Evolutionary conservation across 2,888 invertebrate species (phyloP), one percentile per base, ranked within the genome.

Genomic region (Tridacna gigas): DNA sequence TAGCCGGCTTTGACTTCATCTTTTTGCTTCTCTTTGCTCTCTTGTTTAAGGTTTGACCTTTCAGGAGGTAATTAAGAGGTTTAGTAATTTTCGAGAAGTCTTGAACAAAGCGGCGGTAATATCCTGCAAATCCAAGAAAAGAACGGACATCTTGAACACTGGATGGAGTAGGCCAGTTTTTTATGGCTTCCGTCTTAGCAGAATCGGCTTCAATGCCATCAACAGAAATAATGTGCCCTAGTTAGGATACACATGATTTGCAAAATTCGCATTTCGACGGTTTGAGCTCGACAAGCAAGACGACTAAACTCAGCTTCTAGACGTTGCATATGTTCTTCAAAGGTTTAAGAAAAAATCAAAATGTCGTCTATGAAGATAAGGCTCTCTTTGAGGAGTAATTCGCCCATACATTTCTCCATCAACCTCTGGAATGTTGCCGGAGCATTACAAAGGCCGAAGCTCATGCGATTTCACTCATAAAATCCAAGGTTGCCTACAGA

Each of bases 371-470:
- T 51, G 15, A 51, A n/a, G 15, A 51, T 51, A 15, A 51, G 51
- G 51, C 51, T 13, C 15, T 51, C 51, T 15, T 51, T 51, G 15
- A 51, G 51, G 51, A 51, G 51, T 13, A 51, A 15, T 13, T 15
- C 51, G 15, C 51, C 51, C 51, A 51, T 51, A 15, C 51, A 51
- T 13, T 51, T 51, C 51, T 51, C 51, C 51, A 51, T 51, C 15
- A 51, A 15, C 11, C 51, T 11, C 15, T 51, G n/a, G n/a, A n/a
- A n/a, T n/a, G n/a, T n/a, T n/a, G n/a, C n/a, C n/a, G n/a, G n/a
- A n/a, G n/a, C n/a, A n/a, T n/a, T n/a, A n/a, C n/a, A n/a, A n/a
- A 91, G 71, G 0, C 91, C 92, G 69, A 91, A 91, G 1, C 89
- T 89, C 73, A 93, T 77, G 0, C 88, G 86, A 12, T 75, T 66